Percentiles rank a stretch among this genome's conserved stretches.
phyloP scores from a whole-genome alignment of 2,113 vertebrate genomes.

The Perognathus longimembris region DNA sequence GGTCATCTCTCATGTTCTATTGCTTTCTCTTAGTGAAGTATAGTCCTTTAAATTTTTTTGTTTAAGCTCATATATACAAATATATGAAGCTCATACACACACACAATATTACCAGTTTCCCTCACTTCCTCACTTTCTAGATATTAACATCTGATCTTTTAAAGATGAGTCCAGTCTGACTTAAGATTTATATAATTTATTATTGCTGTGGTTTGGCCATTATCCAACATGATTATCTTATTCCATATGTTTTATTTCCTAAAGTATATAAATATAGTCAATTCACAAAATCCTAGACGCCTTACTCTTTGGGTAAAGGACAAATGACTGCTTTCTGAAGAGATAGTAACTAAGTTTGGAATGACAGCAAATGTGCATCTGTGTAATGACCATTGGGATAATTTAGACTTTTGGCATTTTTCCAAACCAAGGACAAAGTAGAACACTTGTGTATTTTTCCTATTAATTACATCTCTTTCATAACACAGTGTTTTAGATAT shows the following conservation, averaged over 20 bases:
- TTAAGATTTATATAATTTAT: not conserved
- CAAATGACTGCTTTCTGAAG: not conserved
- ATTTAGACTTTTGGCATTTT: slow-evolving; percentile 6
- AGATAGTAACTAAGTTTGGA: not conserved
- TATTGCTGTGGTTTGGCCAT: not conserved
- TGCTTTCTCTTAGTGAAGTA: not conserved
- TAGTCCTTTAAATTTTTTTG: not conserved
- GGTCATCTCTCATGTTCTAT: not conserved
- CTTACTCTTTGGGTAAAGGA: not conserved
- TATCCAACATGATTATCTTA: not conserved
- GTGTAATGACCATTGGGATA: not conserved
- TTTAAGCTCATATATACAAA: not conserved
- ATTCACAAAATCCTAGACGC: slow-evolving; percentile 4
- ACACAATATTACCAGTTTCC: not conserved
- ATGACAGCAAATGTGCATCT: not conserved
- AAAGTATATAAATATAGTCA: not conserved
- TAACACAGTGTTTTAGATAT: not conserved
- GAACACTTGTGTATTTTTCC: not conserved
- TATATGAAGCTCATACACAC: too few species aligned
- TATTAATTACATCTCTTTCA: not conserved
- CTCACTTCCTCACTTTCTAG: not conserved
- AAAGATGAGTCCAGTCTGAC: not conserved
- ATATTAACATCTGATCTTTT: slow-evolving; percentile 25
- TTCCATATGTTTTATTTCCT: slow-evolving; percentile 33
- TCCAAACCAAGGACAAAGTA: slow-evolving; percentile 15